Conservation (phyloP, 2,888 invertebrate genomes). For the Tricholauxania praeusta region DNA sequence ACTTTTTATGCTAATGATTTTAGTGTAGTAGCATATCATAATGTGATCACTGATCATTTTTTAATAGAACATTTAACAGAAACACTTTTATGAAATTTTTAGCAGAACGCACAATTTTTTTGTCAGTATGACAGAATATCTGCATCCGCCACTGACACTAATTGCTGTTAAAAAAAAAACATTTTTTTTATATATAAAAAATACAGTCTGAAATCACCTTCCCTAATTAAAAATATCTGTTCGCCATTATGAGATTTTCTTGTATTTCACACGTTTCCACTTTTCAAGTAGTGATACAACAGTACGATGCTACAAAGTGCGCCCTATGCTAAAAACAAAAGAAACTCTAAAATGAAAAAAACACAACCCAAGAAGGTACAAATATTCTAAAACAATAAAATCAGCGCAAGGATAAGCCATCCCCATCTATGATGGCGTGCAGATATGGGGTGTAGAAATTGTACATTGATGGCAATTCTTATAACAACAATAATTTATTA, state of each 20-base stretch:
- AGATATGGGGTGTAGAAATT: background rate
- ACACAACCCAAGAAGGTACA: background rate
- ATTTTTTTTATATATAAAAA: too few relatives aligned
- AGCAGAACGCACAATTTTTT: too few relatives aligned
- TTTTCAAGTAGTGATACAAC: background rate
- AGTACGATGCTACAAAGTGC: background rate
- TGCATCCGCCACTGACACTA: too few relatives aligned
- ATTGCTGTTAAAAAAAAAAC: too few relatives aligned
- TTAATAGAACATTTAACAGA: background rate
- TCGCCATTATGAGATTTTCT: slow-evolving; percentile 49
- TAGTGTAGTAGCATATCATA: too few relatives aligned
- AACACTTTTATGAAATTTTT: background rate
- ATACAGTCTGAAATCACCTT: background rate
- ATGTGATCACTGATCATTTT: too few relatives aligned
- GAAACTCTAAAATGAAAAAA: background rate
- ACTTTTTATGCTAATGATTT: too few relatives aligned
- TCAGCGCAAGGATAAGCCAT: background rate
- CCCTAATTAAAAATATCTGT: background rate
- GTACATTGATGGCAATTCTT: slow-evolving; percentile 15
- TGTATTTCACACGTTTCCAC: slow-evolving; percentile 61
- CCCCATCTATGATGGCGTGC: background rate
- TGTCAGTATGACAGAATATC: too few relatives aligned
- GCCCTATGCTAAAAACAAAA: background rate
- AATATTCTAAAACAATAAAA: background rate
- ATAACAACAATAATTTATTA: slow-evolving; percentile 50